Evolutionary conservation across 2,113 vertebrate genomes (phyloP).

Genomic region (Ornithorhynchus anatinus): DNA sequence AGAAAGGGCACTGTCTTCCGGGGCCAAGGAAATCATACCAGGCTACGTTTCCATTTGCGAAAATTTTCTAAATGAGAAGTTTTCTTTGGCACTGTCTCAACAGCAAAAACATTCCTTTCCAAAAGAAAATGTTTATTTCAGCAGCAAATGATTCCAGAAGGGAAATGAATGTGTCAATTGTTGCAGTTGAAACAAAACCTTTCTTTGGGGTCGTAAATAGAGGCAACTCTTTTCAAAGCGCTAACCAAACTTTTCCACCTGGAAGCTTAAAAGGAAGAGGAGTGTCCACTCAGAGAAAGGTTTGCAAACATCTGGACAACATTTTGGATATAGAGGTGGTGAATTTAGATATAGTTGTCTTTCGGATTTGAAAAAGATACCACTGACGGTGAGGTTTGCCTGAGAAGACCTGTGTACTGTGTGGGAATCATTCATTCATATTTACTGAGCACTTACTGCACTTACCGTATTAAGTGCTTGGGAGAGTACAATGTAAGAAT

Average conservation of each 20-base stretch:
- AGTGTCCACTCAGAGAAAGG: neutral
- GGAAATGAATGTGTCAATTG: slow-evolving; percentile 2
- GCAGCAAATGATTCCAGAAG: slow-evolving; percentile 28
- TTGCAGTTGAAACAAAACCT: neutral
- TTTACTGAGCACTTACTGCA: too few species aligned
- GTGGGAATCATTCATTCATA: too few species aligned
- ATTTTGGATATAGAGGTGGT: neutral
- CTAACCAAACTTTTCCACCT: neutral
- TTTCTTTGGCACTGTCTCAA: slow-evolving; percentile 25
- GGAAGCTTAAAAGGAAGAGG: neutral
- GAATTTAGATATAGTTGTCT: too few species aligned
- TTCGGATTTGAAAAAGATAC: too few species aligned
- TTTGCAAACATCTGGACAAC: slow-evolving; percentile 16
- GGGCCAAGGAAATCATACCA: neutral
- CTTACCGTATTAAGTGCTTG: too few species aligned
- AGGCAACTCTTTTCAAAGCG: neutral
- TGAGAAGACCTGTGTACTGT: too few species aligned
- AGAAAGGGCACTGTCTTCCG: neutral
- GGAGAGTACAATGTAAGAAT: too few species aligned
- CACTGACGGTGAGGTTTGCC: too few species aligned
- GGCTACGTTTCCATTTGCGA: slow-evolving; percentile 2
- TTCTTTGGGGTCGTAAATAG: neutral
- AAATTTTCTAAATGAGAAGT: slow-evolving; percentile 29
- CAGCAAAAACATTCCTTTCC: slow-evolving; percentile 24
- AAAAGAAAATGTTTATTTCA: neutral